A percentile compares a stretch with the other conserved stretches of the same genome.
phyloP scores from a whole-genome alignment of 2,888 invertebrate genomes.

The Hetaerina titia region DNA sequence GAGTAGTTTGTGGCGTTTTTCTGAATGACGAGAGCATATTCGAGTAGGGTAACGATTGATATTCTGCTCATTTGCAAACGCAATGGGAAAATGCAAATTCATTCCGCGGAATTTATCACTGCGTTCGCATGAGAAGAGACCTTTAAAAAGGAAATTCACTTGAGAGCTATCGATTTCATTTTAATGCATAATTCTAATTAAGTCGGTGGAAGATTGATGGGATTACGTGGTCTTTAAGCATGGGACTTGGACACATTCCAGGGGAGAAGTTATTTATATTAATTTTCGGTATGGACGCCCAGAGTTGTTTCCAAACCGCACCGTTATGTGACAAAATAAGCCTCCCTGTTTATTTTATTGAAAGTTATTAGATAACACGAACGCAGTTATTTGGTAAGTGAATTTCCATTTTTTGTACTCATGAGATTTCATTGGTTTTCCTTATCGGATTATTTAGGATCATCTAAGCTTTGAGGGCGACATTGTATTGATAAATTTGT shows the following conservation, averaged over 20 bases:
- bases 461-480: too few species aligned
- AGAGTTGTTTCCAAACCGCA: too few species aligned
- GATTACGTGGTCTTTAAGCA: not conserved
- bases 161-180: conserved; percentile 1
- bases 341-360: too few species aligned
- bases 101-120: not conserved
- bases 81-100: conserved; percentile 24
- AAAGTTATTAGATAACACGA: too few species aligned
- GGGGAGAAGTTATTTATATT: too few species aligned
- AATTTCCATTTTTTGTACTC: too few species aligned
- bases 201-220: not conserved
- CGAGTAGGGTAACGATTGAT: not conserved
- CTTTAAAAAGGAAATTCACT: not conserved
- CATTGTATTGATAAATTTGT: too few species aligned
- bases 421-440: too few species aligned
- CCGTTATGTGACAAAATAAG: too few species aligned
- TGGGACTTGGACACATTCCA: not conserved
- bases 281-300: too few species aligned
- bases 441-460: too few species aligned
- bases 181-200: not conserved
- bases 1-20: conserved; percentile 7
- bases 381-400: too few species aligned
- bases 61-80: not conserved
- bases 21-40: not conserved
- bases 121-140: not conserved